A percentile compares a stretch with the other conserved stretches of the same genome.
phyloP scores from a whole-genome alignment of 2,113 vertebrate genomes.

The Tringa solitaria region DNA sequence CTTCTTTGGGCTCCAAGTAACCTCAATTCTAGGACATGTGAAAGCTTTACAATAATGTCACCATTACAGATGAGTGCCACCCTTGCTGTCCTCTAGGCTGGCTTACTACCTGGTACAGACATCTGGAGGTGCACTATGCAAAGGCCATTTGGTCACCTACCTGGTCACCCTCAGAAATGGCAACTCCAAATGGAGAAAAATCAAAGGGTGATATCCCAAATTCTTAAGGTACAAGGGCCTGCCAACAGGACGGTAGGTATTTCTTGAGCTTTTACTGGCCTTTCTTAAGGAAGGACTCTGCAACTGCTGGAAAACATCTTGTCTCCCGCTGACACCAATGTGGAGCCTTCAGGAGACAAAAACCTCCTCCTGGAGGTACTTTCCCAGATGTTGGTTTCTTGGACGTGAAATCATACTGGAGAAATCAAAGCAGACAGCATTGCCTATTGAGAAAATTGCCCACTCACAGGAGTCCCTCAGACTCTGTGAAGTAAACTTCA shows the following conservation, averaged over 20 bases:
- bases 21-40: background rate
- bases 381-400: background rate
- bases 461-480: background rate
- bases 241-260: background rate
- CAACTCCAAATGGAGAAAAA: background rate
- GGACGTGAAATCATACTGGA: background rate
- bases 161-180: background rate
- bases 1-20: background rate
- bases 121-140: fast-evolving
- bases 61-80: background rate
- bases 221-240: background rate
- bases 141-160: background rate
- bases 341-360: background rate
- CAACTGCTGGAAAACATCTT: background rate
- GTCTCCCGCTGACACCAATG: background rate
- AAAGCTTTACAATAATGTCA: background rate
- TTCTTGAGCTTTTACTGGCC: background rate
- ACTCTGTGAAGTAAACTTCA: background rate
- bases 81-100: background rate
- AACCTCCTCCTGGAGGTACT: background rate
- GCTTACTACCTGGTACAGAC: background rate
- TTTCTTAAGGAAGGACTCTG: background rate
- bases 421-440: background rate
- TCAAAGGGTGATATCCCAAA: background rate
- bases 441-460: background rate